Evolutionary conservation across 2,113 vertebrate genomes (phyloP).

Genomic region (Xiphias gladius): DNA sequence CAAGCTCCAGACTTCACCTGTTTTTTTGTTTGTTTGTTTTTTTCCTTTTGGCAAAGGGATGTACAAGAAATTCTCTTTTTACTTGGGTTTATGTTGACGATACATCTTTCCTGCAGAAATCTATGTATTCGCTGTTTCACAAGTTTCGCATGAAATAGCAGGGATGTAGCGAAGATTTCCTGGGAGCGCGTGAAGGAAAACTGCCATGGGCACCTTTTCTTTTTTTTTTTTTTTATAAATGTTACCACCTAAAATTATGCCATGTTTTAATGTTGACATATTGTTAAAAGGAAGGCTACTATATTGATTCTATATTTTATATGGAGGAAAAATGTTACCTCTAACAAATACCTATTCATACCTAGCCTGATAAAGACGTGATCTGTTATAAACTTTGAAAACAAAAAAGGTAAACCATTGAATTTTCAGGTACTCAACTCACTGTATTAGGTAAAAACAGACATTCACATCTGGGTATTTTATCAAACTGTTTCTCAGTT

Average conservation of each 20-base stretch:
- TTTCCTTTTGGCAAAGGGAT: too few relatives aligned
- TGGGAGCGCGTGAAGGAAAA: neutral
- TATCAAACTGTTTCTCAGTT: neutral
- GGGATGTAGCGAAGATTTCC: conserved; percentile 12
- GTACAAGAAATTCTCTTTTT: neutral
- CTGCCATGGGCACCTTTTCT: neutral
- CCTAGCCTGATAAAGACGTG: too few relatives aligned
- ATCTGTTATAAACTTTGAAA: too few relatives aligned
- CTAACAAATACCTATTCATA: too few relatives aligned
- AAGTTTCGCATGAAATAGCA: neutral
- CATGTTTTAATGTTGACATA: neutral
- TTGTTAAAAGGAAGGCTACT: too few relatives aligned
- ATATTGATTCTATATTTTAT: neutral
- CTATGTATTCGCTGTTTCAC: neutral
- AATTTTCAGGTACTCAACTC: neutral
- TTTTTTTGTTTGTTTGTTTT: neutral
- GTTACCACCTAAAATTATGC: neutral
- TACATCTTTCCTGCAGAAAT: neutral
- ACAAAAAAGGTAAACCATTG: neutral
- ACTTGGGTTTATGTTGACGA: neutral
- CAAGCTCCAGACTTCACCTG: neutral
- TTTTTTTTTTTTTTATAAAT: too few relatives aligned
- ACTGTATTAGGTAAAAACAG: neutral
- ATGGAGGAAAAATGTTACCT: too few relatives aligned
- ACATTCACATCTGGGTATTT: neutral